phyloP scores from a whole-genome alignment of 2,888 invertebrate species.

The Hyposoter didymator region DNA sequence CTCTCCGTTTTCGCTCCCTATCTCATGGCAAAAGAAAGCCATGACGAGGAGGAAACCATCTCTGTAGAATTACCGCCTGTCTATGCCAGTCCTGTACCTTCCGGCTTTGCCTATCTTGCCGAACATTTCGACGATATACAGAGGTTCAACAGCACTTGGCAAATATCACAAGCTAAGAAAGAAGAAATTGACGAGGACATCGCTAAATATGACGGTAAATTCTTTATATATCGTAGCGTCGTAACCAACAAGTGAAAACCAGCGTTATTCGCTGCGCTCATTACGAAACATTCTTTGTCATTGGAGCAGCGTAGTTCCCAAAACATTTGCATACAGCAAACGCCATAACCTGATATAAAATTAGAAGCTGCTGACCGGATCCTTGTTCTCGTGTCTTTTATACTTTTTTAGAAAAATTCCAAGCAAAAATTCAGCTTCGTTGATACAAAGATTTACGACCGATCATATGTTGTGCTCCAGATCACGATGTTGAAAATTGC shows the following conservation, averaged over 20 bases:
- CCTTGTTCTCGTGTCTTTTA: too few relatives aligned
- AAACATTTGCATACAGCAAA: too few relatives aligned
- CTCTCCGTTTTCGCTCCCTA: conserved; percentile 67
- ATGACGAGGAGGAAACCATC: conserved; percentile 69
- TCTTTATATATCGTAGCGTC: background rate
- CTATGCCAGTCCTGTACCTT: conserved; percentile 90
- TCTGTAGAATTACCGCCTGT: conserved; percentile 61
- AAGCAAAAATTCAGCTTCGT: too few relatives aligned
- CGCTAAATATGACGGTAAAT: conserved; percentile 95
- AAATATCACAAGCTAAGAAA: conserved; percentile 95
- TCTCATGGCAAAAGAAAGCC: conserved; percentile 69
- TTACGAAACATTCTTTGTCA: background rate
- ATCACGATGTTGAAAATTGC: too few relatives aligned
- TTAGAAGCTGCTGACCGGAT: too few relatives aligned
- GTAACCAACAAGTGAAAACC: too few relatives aligned
- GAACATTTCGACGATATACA: conserved; percentile 94
- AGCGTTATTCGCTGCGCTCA: too few relatives aligned
- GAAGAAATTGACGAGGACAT: conserved; percentile 94
- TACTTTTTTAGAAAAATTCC: too few relatives aligned
- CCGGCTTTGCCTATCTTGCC: conserved; percentile 89
- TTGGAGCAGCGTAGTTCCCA: background rate
- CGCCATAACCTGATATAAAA: too few relatives aligned
- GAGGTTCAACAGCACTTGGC: conserved; percentile 92
- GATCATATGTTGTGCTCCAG: too few relatives aligned
- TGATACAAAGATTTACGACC: too few relatives aligned